phyloP scores from a whole-genome alignment of 2,113 vertebrate species.

The Myrmophylax atrothorax region DNA sequence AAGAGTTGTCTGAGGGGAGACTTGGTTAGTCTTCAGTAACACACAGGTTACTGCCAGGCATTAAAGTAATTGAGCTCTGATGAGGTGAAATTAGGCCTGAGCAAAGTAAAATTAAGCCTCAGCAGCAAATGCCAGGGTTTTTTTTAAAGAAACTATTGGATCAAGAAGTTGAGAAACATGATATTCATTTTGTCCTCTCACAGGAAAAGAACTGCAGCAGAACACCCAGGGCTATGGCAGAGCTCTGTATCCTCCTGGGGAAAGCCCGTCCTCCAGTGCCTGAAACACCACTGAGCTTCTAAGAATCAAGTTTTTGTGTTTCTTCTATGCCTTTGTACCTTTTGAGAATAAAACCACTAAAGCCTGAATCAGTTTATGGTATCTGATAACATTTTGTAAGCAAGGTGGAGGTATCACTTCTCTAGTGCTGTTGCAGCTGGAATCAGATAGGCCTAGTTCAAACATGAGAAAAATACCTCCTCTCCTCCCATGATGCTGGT shows the following conservation, averaged over 20 bases:
- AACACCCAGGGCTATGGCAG: background rate
- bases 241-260: background rate
- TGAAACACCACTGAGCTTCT: background rate
- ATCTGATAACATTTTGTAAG: background rate
- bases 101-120: background rate
- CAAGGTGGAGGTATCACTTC: background rate
- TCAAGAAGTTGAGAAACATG: too few species aligned
- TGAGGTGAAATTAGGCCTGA: background rate
- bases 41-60: background rate
- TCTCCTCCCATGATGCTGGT: too few species aligned
- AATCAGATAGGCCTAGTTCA: background rate
- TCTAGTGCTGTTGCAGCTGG: background rate
- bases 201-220: too few species aligned
- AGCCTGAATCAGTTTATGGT: background rate
- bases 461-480: background rate
- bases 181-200: too few species aligned
- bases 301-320: background rate
- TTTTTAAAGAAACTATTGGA: background rate
- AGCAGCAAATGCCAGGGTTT: background rate
- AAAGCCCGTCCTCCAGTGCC: background rate
- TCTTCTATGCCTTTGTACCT: background rate
- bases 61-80: background rate
- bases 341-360: background rate
- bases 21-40: slow-evolving; percentile 46
- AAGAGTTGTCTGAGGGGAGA: slow-evolving; percentile 14